These are phyloP conservation scores for Aurelia sp. DNA, from an alignment of 30 jellyfish, hydroid and myxozoan genomes.

Conservation along the genomic window DNA sequence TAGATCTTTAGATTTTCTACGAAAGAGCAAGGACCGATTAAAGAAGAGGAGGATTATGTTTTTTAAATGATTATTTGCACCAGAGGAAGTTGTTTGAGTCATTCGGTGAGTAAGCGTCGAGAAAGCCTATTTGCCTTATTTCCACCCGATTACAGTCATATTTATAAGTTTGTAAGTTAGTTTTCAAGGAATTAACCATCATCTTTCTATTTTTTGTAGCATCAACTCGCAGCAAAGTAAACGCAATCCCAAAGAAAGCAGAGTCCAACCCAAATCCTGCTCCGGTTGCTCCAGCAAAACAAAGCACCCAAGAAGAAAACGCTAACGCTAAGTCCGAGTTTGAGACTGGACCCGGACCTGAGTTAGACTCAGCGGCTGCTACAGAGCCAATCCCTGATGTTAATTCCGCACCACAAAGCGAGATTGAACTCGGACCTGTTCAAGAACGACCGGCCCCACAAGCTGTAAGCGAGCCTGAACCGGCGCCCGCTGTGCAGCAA, in stretches of 20 bases:
- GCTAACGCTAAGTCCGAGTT: conserved; percentile 43
- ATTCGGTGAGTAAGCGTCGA: no score
- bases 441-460: conserved; percentile 28
- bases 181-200: no score
- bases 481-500: not conserved
- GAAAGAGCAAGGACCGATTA: no score
- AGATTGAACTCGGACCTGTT: conserved; percentile 59
- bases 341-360: conserved; percentile 49
- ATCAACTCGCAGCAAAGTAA: conserved; percentile 61
- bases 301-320: conserved; percentile 7
- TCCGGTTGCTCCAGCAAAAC: not conserved
- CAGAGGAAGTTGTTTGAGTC: no score
- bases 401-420: conserved; percentile 21
- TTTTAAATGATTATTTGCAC: no score
- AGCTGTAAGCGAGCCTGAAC: not conserved
- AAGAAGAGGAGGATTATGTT: no score
- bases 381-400: conserved; percentile 19
- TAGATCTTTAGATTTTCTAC: no score
- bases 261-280: conserved; percentile 18
- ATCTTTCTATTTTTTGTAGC: not conserved
- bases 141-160: no score
- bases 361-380: not conserved
- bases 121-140: no score
- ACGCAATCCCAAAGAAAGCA: conserved; percentile 49
- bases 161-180: no score